Percentiles rank a stretch among this genome's conserved stretches.
Conservation (phyloP, 1,140 invertebrate species). For the Aphaenogaster rudis region DNA sequence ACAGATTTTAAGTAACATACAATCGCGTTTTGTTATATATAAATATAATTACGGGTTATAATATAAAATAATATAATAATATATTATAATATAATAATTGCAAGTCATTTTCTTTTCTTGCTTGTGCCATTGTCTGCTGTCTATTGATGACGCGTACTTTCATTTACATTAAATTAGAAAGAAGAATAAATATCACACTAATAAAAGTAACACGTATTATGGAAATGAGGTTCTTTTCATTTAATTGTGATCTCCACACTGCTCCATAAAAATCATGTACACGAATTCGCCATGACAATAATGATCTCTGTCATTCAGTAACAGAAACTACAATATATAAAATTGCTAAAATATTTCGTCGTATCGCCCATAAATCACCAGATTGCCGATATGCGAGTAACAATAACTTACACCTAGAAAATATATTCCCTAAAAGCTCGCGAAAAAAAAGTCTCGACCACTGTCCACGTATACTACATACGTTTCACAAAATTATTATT, state of each 20-base stretch:
- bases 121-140: neutral
- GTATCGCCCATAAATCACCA: conserved; percentile 21
- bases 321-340: neutral
- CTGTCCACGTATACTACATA: conserved; percentile 3
- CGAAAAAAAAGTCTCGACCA: conserved; percentile 21
- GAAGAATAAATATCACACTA: conserved; percentile 9
- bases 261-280: neutral
- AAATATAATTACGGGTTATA: neutral
- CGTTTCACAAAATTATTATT: conserved; percentile 24
- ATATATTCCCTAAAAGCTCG: conserved; percentile 26
- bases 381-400: conserved; percentile 7
- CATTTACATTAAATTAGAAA: neutral
- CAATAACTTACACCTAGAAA: conserved; percentile 39
- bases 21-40: neutral
- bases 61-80: neutral
- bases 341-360: conserved; percentile 16
- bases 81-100: neutral
- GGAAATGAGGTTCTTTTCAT: neutral
- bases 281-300: neutral
- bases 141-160: neutral
- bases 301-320: neutral
- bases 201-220: neutral
- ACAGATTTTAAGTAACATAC: conserved; percentile 23
- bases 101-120: neutral
- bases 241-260: conserved; percentile 5